Evolutionary conservation across 2,113 vertebrate genomes (phyloP), one percentile per base, ranked within the genome.

Genomic region (Misgurnus anguillicaudatus): DNA sequence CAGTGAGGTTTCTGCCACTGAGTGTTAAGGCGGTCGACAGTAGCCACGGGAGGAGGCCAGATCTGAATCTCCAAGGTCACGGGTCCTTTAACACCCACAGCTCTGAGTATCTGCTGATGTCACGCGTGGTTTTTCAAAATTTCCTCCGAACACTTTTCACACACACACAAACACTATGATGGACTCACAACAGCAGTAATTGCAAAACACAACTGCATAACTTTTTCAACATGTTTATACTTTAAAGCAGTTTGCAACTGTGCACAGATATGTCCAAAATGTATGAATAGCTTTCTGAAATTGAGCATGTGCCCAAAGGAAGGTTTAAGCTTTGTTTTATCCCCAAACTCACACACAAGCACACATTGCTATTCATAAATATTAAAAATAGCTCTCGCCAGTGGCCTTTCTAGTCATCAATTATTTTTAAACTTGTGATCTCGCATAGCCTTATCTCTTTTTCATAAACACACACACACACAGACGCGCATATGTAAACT

Each of bases 1-100:
- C 89, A 86, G 90, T 90, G 90, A 90, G 91, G 89, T 92, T 88
- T 85, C 92, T 91, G 91, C 89, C 92, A 92, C 82, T 82, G 85
- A 78, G 86, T 82, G 90, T 93, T 92, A 92, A 87, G 87, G 83
- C 84, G 90, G 87, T n/a, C 90, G 83, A 89, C 83, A 85, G 83
- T 87, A 85, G 86, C 86, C 88, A 84, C 82, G 81, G 86, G 91
- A 90, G 86, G 87, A 89, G 81, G 84, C 85, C 84, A 83, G 79
- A 78, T 83, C 86, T 79, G 79, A 77, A 77, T 75, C 39, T 57
- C 19, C 76, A 69, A 84, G 80, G 85, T 81, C 77, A 81, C 48
- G 14, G 38, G 45, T 57, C 72, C 77, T 61, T 64, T 61, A 39
- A 13, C 45, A 65, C 61, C 60, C 42, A 62, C 57, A 24, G 57